A percentile compares a stretch with the other conserved stretches of the same genome.
Conservation (phyloP, 2,797 vertebrate species). For the Pygocentrus nattereri region DNA sequence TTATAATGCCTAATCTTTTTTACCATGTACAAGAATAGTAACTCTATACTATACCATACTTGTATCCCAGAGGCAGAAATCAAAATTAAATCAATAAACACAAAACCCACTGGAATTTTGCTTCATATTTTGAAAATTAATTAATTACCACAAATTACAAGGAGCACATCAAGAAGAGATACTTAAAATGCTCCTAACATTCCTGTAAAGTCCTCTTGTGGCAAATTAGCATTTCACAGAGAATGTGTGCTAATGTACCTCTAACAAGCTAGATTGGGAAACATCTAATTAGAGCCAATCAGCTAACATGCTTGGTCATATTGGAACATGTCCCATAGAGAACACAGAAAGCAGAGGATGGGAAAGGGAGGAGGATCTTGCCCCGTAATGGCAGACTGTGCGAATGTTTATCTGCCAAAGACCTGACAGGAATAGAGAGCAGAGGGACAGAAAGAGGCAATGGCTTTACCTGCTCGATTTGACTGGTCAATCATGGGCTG, state of each 20-base stretch:
- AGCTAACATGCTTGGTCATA: conserved; percentile 85
- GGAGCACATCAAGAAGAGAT: conserved; percentile 56
- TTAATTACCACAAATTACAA: conserved; percentile 50
- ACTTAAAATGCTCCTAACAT: conserved; percentile 82
- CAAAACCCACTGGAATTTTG: conserved; percentile 49
- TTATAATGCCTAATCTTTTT: conserved; percentile 52
- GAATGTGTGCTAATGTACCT: conserved; percentile 88
- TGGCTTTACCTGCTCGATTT: conserved; percentile 98
- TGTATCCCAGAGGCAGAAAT: conserved; percentile 49
- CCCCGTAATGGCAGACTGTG: conserved; percentile 34
- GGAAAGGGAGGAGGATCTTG: conserved; percentile 35
- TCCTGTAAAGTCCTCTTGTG: conserved; percentile 86
- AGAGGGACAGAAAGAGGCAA: conserved; percentile 36
- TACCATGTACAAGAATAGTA: conserved; percentile 47
- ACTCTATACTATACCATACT: conserved; percentile 31
- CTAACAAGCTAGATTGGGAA: conserved; percentile 91
- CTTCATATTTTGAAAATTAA: conserved; percentile 55
- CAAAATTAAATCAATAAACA: conserved; percentile 54
- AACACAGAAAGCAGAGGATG: conserved; percentile 60
- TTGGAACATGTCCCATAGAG: conserved; percentile 73
- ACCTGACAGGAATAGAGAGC: conserved; percentile 41
- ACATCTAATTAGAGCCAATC: conserved; percentile 98
- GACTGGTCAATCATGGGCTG: conserved; percentile 99
- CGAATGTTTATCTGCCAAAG: conserved; percentile 46
- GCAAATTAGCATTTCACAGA: conserved; percentile 94